Evolutionary conservation across 2,113 vertebrate genomes (phyloP).

Genomic region (Setophaga kirtlandii): DNA sequence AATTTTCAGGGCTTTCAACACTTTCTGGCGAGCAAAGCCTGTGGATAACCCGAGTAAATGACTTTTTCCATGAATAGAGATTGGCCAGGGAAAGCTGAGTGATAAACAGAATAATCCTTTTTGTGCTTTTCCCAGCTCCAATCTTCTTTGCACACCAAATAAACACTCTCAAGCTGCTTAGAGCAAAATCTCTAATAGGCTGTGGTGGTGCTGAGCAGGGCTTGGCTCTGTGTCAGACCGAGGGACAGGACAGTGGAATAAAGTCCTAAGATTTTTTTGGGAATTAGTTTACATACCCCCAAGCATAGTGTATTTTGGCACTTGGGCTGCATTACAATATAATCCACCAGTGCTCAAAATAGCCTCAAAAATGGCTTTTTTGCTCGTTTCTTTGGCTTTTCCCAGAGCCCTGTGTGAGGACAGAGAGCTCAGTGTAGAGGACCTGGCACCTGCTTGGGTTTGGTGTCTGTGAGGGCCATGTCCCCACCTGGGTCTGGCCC

Average conservation of each 20-base stretch:
- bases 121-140: slow-evolving; percentile 69
- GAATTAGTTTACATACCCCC: slow-evolving; percentile 66
- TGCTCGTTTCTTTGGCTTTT: slow-evolving; percentile 29
- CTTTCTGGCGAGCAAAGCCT: slow-evolving; percentile 55
- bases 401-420: background rate
- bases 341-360: slow-evolving; percentile 55
- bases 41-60: slow-evolving; percentile 68
- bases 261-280: slow-evolving; percentile 37
- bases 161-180: slow-evolving; percentile 75
- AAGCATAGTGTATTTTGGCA: slow-evolving; percentile 70
- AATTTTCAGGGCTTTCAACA: slow-evolving; percentile 65
- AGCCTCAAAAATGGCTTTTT: slow-evolving; percentile 37
- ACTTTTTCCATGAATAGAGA: slow-evolving; percentile 72
- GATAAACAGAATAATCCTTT: slow-evolving; percentile 74
- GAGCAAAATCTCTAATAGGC: slow-evolving; percentile 67
- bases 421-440: background rate
- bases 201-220: slow-evolving; percentile 45
- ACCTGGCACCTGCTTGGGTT: fast-evolving
- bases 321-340: slow-evolving; percentile 47
- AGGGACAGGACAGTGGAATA: slow-evolving; percentile 61
- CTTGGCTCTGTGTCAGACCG: slow-evolving; percentile 44
- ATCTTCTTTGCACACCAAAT: slow-evolving; percentile 74
- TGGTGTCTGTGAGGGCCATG: fast-evolving
- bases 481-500: background rate
- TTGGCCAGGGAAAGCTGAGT: slow-evolving; percentile 63